Conservation (phyloP, 2,797 vertebrate species). For the Vespertilio murinus region DNA sequence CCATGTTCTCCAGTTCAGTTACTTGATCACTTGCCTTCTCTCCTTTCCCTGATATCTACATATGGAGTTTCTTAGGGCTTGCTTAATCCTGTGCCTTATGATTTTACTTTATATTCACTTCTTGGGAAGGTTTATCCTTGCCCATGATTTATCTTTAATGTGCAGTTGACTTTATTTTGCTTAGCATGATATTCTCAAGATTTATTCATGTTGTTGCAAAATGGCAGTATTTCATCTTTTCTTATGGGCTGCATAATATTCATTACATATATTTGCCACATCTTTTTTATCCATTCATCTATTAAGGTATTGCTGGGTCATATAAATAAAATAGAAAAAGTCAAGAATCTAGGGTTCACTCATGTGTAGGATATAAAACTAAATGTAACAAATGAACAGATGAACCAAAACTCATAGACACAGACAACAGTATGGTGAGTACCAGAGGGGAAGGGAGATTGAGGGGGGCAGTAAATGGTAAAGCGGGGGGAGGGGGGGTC, state of each 20-base stretch:
- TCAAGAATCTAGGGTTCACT: background rate
- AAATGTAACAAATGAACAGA: background rate
- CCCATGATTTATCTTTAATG: background rate
- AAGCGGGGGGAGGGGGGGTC: background rate
- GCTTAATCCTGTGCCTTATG: background rate
- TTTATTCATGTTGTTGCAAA: background rate
- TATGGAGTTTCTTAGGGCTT: background rate
- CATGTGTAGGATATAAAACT: background rate
- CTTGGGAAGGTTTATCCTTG: background rate
- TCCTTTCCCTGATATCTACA: background rate
- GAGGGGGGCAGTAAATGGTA: background rate
- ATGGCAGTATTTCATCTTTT: background rate
- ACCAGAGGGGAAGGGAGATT: background rate
- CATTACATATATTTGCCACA: background rate
- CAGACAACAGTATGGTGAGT: background rate
- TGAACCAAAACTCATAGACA: background rate
- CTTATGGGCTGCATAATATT: background rate
- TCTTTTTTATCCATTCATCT: background rate
- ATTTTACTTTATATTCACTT: conserved; percentile 1
- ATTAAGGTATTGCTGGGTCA: background rate
- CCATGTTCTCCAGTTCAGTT: background rate
- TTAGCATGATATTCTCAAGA: background rate
- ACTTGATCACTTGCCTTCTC: background rate
- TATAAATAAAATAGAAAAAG: background rate
- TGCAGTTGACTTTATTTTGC: background rate